phyloP scores from a whole-genome alignment of 2,113 vertebrate genomes.

The Syngnathoides biaculeatus region DNA sequence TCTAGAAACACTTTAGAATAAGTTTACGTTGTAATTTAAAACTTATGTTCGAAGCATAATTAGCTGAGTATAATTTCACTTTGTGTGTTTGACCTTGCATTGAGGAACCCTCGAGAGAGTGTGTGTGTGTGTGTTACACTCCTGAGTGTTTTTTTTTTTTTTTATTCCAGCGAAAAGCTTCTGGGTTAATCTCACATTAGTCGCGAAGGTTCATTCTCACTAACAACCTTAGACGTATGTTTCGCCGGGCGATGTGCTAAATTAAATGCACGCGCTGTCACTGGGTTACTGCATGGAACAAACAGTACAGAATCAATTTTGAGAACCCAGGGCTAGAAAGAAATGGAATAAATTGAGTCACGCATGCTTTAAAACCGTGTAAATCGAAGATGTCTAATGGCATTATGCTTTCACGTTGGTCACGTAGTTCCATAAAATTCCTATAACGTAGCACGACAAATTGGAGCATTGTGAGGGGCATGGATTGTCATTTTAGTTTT shows the following conservation, averaged over 20 bases:
- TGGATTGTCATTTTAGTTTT: no score
- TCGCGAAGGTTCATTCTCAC: constrained; percentile 64
- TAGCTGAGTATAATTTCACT: neutral
- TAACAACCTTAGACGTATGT: constrained; percentile 61
- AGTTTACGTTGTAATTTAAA: neutral
- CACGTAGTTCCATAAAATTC: constrained; percentile 12
- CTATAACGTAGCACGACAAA: neutral
- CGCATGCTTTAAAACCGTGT: neutral
- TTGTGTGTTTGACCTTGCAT: no score
- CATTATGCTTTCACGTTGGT: neutral
- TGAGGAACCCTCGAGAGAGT: neutral
- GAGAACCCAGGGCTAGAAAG: neutral
- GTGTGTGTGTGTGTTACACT: neutral
- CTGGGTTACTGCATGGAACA: constrained; percentile 17
- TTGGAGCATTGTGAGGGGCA: neutral
- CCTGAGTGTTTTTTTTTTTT: constrained; percentile 46
- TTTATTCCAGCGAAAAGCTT: constrained; percentile 49
- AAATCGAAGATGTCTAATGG: neutral
- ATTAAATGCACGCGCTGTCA: constrained; percentile 31
- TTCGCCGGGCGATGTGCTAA: constrained; percentile 43
- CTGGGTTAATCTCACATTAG: constrained; percentile 75
- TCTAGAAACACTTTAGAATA: neutral
- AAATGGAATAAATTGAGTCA: neutral
- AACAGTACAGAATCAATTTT: constrained; percentile 7
- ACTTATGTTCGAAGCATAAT: neutral